Conservation (phyloP, 2,113 vertebrate genomes). For the Gymnobelideus leadbeateri region DNA sequence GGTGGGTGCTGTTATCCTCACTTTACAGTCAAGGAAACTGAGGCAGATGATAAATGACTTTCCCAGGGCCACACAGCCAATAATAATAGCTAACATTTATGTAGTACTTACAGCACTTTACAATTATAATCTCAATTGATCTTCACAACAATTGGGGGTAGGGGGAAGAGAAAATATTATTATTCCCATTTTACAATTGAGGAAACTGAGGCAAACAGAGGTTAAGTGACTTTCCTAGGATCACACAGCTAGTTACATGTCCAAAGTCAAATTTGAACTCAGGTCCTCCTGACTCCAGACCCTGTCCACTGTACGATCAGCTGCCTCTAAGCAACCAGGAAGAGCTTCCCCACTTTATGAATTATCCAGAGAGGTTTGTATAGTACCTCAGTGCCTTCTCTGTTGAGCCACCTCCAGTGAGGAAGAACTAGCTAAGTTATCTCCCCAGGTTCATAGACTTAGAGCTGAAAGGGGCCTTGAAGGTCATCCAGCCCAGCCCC, state of each 20-base stretch:
- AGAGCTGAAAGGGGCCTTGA: not conserved
- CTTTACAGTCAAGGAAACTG: no score
- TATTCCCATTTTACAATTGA: not conserved
- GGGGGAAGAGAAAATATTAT: no score
- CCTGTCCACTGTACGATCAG: not conserved
- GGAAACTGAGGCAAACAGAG: no score
- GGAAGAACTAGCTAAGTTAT: not conserved
- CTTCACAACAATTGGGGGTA: no score
- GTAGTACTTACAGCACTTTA: no score
- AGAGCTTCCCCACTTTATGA: not conserved
- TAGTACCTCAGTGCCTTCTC: not conserved
- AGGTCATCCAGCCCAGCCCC: not conserved
- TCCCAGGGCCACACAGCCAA: no score
- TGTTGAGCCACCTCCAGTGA: not conserved
- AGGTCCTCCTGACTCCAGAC: not conserved
- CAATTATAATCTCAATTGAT: no score
- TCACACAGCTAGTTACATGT: not conserved
- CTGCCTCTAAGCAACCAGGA: not conserved
- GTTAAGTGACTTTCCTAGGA: not conserved
- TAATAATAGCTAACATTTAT: no score
- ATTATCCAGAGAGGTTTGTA: not conserved
- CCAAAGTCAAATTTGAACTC: not conserved
- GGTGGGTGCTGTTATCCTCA: not conserved
- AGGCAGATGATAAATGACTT: no score
- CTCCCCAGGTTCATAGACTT: not conserved